Evolutionary conservation across 2,888 invertebrate genomes (phyloP).

Genomic region (Resseliella maxima): DNA sequence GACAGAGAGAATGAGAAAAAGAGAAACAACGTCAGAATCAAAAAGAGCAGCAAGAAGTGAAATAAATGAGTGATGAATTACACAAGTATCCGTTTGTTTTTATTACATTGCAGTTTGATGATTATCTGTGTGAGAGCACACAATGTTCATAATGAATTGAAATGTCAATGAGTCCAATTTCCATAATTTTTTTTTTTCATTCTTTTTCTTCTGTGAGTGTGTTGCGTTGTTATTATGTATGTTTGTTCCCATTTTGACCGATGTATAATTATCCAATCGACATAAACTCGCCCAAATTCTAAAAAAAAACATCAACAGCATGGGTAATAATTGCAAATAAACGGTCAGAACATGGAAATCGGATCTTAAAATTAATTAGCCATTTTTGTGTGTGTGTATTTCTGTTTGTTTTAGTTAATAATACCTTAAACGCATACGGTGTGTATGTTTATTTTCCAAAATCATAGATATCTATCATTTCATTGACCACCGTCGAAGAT

Average conservation of each 20-base stretch:
- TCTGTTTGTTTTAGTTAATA: not conserved
- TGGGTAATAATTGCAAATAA: constrained; percentile 30
- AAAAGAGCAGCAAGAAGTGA: not conserved
- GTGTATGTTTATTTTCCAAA: not conserved
- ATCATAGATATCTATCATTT: not conserved
- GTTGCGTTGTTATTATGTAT: not conserved
- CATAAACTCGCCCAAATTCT: not conserved
- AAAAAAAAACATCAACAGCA: not conserved
- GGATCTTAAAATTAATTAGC: constrained; percentile 5
- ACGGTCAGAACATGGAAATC: constrained; percentile 19
- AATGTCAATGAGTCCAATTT: constrained; percentile 43
- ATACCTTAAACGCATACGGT: not conserved
- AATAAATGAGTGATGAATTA: constrained; percentile 31
- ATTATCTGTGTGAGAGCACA: constrained; percentile 45
- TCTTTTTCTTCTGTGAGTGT: too few species aligned
- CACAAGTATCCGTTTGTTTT: constrained; percentile 30
- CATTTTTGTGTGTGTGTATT: too few species aligned
- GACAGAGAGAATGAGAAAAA: too few species aligned
- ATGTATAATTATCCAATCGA: constrained; percentile 16
- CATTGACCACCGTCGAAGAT: constrained; percentile 13
- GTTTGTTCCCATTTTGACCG: not conserved
- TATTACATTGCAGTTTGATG: not conserved
- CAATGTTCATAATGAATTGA: constrained; percentile 34
- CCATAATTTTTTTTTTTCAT: not conserved
- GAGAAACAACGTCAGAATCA: too few species aligned